Base-by-base conservation (phyloP, 2,888 invertebrate genomes). In the Phengaris arion region DNA sequence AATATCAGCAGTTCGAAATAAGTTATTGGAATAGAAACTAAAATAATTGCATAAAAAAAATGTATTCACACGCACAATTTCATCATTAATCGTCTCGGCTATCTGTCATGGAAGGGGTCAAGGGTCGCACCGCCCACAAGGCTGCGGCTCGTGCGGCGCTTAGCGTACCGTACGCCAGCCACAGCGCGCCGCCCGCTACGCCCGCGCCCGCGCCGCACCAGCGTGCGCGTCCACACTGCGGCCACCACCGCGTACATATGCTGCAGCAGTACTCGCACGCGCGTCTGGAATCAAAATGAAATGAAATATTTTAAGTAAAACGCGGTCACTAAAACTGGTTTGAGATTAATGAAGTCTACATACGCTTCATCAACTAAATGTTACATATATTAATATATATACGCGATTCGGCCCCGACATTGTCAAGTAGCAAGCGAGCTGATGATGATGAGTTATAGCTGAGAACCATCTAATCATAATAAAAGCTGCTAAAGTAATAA, bases 101-200 rank as follows among this genome's bases (percentile, higher is more conserved):
- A 22, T 59, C 22, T 1, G 10, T 15, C 9, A 57, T 15, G 15
- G 57, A 15, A 15, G 57, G n/a, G 1, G 78, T 10, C 2, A 91
- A 83, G 10, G 93, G 92, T 80, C 89, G 89, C 0, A 89, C 80
- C 70, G 90, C 80, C 93, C 93, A 93, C 75, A 87, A 79, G 0
- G 86, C 83, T 0, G 84, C 76, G 7, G 85, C 81, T 82, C 89
- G 81, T 12, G 82, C 45, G 0, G 81, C 82, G 81, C 82, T 86
- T 57, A 89, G 82, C 0, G 76, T 79, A 79, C 81, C 85, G 86
- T 90, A 90, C 8, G 85, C 51, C 0, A 80, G 74, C 88, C 92
- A 91, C 68, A 89, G 81, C 13, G 83, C 15, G 0, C 81, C 87
- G 2, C 90, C 88, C 6, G 82, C 8, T 2, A 76, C 54, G 2